Evolutionary conservation across 2,888 invertebrate genomes (phyloP), one percentile per base, ranked within the genome.

Genomic region (Cephus rjabovi): DNA sequence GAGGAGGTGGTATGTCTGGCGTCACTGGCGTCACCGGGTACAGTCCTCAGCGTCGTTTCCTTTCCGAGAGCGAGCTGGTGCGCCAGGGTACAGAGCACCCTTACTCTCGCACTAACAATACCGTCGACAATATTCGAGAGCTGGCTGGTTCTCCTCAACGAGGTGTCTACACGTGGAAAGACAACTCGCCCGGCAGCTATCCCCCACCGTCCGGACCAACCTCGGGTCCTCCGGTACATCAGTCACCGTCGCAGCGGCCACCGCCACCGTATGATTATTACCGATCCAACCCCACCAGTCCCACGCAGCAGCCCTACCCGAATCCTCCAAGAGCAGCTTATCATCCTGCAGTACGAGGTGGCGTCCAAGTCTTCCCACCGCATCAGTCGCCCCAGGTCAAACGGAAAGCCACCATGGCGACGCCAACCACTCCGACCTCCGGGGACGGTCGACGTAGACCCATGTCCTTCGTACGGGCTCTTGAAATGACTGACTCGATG

Each of bases 401-500:
- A 40, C 83, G 86, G n/a, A 88, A 87, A 82, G 85, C 87, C 75
- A 84, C 87, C 76, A 90, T 88, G 79, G 86, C 89, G 78, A 91
- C 88, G 12, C 86, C 86, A 15, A 86, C 82, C n/a, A 84, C 87
- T 33, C 86, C 88, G 12, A 86, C 89, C 11, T 34, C 86, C 30
- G 87, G 84, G 56, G 91, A 93, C 84, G 92, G 92, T 73, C 92
- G 93, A 34, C 92, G 95, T 79, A 93, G 97, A 79, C 97, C 97
- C 74, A 96, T 97, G 93, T 97, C 97, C 81, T 97, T 97, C 92
- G 97, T 97, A 80, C 94, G 97, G 85, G 97, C 97, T 74, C 93
- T 97, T 40, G 97, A 97, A 92, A 97, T 97, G 94, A 96, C 97
- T 84, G 97, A 97, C 92, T 95, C 95, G 79, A 95, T 97, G 90